Evolutionary conservation across 1,140 invertebrate genomes (phyloP).

Genomic region (Cyclina sinensis): DNA sequence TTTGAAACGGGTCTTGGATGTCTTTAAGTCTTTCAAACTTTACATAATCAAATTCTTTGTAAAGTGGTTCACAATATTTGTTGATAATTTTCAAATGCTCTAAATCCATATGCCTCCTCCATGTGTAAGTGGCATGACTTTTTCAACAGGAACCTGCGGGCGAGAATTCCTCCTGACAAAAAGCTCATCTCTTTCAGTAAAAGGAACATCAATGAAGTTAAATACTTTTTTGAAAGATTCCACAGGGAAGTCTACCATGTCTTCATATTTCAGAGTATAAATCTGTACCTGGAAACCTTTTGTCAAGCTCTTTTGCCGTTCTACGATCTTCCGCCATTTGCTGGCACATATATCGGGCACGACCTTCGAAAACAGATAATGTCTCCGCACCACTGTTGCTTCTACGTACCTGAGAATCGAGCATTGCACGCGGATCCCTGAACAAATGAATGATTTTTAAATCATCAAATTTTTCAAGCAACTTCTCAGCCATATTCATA

Average conservation of each 20-base stretch:
- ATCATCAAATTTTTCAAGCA: background rate
- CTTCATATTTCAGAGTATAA: constrained; percentile 14
- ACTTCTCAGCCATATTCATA: background rate
- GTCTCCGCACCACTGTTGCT: background rate
- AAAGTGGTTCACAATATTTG: background rate
- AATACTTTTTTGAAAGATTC: background rate
- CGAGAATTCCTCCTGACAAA: background rate
- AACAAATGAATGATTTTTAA: constrained; percentile 40
- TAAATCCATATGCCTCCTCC: background rate
- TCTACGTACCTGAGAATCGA: constrained; percentile 30
- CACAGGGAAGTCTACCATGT: background rate
- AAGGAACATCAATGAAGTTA: constrained; percentile 20
- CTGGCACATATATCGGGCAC: constrained; percentile 8
- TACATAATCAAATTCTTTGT: constrained; percentile 3
- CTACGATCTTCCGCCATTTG: background rate
- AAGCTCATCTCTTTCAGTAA: background rate
- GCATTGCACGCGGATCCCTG: constrained; percentile 39
- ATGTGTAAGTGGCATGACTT: background rate
- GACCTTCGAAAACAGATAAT: background rate
- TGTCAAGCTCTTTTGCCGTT: background rate
- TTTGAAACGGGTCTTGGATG: background rate
- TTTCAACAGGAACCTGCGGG: background rate
- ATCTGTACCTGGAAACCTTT: background rate
- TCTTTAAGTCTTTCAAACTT: background rate
- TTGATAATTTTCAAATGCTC: background rate